Base-by-base conservation (phyloP, 2,113 vertebrate genomes). In the Neodontobutis hainanensis region DNA sequence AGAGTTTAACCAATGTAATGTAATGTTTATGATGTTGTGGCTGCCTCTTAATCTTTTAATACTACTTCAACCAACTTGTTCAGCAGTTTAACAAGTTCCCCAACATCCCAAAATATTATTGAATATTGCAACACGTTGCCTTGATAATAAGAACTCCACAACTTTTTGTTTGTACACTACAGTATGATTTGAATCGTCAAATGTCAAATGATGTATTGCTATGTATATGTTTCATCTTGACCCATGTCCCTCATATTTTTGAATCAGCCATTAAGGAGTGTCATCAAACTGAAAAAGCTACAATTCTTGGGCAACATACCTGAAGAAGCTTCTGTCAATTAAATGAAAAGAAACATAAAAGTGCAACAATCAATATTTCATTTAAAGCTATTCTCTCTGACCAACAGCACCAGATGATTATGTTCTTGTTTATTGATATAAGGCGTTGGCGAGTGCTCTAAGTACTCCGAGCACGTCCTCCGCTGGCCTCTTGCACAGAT, bases 351-450 rank as follows among this genome's bases (percentile, higher is more conserved):
- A 78, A 81, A 82, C 74, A 83, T 68, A 83, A 27, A 74, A 84
- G 74, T 16, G 51, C 57, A 76, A 51, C 59, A 56, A 82, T 90
- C 87, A 79, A 90, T 88, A 88, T 87, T 88, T 72, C 75, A 90
- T 90, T 89, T 83, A 73, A 80, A 73, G 76, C 78, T 68, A 75
- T 70, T 65, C 48, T 75, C 19, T 85, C 51, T 52, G 57, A 77
- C 72, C 67, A 73, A 61, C 49, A 73, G 76, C 80, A 66, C 64
- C 72, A 67, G 65, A 73, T 76, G 62, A 78, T 80, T 27, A 62
- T 75, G 73, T 85, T 85, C 49, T 69, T 80, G 88, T 85, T 83
- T 88, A 90, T 83, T 80, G 87, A 86, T 70, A 82, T 78, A 19
- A 53, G 71, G 68, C 81, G 72, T 77, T 76, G 57, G 74, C 50